Conservation (phyloP, 2,113 vertebrate species). For the Speoplatyrhinus poulsoni region DNA sequence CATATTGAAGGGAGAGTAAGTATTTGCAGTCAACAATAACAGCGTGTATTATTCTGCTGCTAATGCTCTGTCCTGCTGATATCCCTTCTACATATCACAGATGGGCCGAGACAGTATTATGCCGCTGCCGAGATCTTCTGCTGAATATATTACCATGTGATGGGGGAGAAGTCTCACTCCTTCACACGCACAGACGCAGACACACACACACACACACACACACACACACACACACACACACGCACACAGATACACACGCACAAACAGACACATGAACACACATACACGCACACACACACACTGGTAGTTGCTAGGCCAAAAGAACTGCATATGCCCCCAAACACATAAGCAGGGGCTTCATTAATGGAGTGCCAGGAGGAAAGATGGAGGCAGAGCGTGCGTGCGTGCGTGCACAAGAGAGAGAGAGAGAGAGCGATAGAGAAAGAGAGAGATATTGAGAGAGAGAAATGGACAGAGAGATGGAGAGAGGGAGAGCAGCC, state of each 20-base stretch:
- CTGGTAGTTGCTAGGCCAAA: constrained; percentile 60
- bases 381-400: constrained; percentile 32
- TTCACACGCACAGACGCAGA: constrained; percentile 17
- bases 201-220: constrained; percentile 40
- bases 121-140: constrained; percentile 69
- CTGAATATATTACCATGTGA: constrained; percentile 75
- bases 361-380: constrained; percentile 72
- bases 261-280: constrained; percentile 20
- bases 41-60: constrained; percentile 65
- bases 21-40: constrained; percentile 65
- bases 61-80: constrained; percentile 70
- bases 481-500: constrained; percentile 45
- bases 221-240: constrained; percentile 34
- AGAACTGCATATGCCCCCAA: constrained; percentile 72
- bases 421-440: not conserved
- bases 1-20: constrained; percentile 51
- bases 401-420: not conserved
- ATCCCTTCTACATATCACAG: constrained; percentile 72
- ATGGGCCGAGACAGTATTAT: constrained; percentile 74
- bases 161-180: constrained; percentile 68
- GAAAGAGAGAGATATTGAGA: no score
- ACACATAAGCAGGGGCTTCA: constrained; percentile 71
- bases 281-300: constrained; percentile 42
- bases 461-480: not conserved
- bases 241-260: constrained; percentile 38